Base-by-base conservation (phyloP, 2,888 invertebrate genomes). In the Eurytoma adleriae region DNA sequence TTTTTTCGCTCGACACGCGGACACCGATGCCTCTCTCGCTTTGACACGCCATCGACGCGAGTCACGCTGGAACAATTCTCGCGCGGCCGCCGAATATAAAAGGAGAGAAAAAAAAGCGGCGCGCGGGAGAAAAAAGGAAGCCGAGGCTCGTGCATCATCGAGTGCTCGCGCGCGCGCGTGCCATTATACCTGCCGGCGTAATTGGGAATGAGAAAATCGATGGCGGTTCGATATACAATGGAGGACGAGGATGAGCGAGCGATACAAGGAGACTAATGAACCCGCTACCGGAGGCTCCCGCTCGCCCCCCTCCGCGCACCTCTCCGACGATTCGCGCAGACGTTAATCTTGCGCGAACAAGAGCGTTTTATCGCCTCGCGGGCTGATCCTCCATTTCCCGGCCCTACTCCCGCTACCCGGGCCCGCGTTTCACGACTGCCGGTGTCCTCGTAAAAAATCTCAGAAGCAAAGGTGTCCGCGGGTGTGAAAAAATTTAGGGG, bases 281-380 rank as follows among this genome's bases (percentile, higher is more conserved):
- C 84, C 81, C 82, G 82, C 76, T 40, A 48, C 64, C 48, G 64
- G 40, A 30, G 48, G 18, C 54, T 54, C 5, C 3, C 20, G 2
- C 56, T 18, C 10, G 5, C 61, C 20, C 30, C 40, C 54, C 30
- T 18, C 48, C 64, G 24, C 54, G 20, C 30, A n/a, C 14, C 54
- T 10, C 40, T 10, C 40, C 40, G 10, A 1, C 40, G 40, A 40
- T 40, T 40, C 40, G 59, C 77, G 52, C 62, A 85, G 86, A 88
- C 88, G 88, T 89, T 88, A 87, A 89, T 89, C 87, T 87, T 66
- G 71, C 85, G 86, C 86, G 84, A 87, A 87, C 86, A 86, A 86
- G 87, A 87, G 85, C 84, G 83, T 88, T 89, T 89, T 88, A 89
- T 89, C 88, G 88, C 85, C 85, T 27, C 40, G 62, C 64, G 30